Evolutionary conservation across 2,797 vertebrate species (phyloP).

Genomic region (Anabacerthia variegaticeps): DNA sequence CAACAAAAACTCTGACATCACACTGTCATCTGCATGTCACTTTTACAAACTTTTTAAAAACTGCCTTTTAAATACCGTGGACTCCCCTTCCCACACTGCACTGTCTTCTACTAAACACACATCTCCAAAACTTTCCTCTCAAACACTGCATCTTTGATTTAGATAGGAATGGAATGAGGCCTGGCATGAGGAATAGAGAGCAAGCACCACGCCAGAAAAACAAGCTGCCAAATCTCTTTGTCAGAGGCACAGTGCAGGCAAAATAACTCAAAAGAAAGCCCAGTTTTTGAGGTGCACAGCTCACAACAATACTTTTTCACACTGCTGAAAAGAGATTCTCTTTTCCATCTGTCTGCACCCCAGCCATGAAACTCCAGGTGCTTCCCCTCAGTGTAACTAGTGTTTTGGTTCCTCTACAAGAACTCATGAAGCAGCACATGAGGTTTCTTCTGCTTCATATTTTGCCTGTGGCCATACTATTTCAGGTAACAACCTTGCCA

Average conservation of each 20-base stretch:
- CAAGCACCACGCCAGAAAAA: not conserved
- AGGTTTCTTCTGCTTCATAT: not conserved
- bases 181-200: not conserved
- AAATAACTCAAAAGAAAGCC: not conserved
- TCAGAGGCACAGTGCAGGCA: not conserved
- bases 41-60: not conserved
- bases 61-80: not conserved
- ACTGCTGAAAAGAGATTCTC: not conserved
- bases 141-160: not conserved
- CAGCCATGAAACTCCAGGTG: not conserved
- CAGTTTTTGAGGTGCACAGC: not conserved
- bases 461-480: not conserved
- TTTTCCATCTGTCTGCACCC: not conserved
- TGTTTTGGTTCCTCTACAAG: not conserved
- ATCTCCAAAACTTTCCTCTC: not conserved
- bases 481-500: not conserved
- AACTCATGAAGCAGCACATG: not conserved
- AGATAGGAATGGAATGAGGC: not conserved
- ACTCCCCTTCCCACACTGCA: not conserved
- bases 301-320: not conserved
- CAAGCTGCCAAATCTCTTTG: not conserved
- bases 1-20: not conserved
- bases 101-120: not conserved
- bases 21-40: not conserved
- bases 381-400: not conserved